These are phyloP conservation scores for Perca flavescens DNA, from an alignment of 2,113 vertebrate genomes.

Conservation along the genomic window DNA sequence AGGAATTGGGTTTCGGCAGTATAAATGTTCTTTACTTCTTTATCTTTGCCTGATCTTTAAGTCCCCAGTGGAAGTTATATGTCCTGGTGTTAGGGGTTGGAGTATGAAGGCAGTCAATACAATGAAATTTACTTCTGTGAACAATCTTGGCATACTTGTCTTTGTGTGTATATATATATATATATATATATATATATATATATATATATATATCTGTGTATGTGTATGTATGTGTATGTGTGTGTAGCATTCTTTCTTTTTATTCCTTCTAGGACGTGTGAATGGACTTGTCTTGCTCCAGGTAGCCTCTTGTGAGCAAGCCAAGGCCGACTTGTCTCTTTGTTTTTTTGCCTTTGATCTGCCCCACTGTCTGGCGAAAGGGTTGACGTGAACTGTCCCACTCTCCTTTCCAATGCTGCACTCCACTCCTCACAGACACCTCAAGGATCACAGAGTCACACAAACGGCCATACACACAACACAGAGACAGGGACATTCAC, in stretches of 20 bases:
- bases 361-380: slow-evolving; percentile 20
- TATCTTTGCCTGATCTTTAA: not conserved
- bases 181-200: not conserved
- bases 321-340: slow-evolving; percentile 11
- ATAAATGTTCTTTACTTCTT: not conserved
- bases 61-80: not conserved
- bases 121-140: slow-evolving; percentile 15
- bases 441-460: slow-evolving; percentile 37
- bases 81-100: not conserved
- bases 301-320: slow-evolving; percentile 35
- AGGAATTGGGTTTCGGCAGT: too few relatives aligned
- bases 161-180: slow-evolving; percentile 4
- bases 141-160: not conserved
- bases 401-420: slow-evolving; percentile 22
- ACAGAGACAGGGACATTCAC: slow-evolving; percentile 21
- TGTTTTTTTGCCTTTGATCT: slow-evolving; percentile 30
- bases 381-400: slow-evolving; percentile 53
- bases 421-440: slow-evolving; percentile 41
- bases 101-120: slow-evolving; percentile 21
- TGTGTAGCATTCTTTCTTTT: not conserved
- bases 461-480: not conserved
- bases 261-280: slow-evolving; percentile 29
- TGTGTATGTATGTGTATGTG: not conserved
- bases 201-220: not conserved
- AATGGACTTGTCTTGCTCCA: slow-evolving; percentile 77